These are phyloP conservation scores for Gymnocephalus cernua DNA, from an alignment of 2,113 vertebrate genomes.

Conservation along the genomic window DNA sequence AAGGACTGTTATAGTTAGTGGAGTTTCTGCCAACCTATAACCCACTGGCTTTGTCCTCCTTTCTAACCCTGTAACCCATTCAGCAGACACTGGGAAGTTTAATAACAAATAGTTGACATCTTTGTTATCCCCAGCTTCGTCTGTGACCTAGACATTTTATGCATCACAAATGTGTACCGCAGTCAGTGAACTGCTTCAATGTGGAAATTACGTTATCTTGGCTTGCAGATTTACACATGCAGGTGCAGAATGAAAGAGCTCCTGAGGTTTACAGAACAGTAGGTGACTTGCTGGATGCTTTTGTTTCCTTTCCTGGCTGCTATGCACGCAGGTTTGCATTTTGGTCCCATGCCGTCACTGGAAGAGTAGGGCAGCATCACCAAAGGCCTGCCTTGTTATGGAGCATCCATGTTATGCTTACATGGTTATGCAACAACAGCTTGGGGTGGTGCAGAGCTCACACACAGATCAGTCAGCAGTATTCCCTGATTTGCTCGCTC, in stretches of 20 bases:
- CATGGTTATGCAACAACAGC: constrained; percentile 56
- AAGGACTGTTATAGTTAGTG: not conserved
- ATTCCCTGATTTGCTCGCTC: constrained; percentile 12
- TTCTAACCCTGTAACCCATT: not conserved
- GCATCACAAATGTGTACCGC: not conserved
- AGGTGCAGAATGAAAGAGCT: not conserved
- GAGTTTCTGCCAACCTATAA: not conserved
- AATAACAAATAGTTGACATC: not conserved
- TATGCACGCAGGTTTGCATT: not conserved
- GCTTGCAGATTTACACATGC: not conserved
- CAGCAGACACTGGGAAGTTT: not conserved
- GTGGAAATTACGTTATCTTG: not conserved
- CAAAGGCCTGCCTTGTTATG: constrained; percentile 32
- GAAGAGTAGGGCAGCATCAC: constrained; percentile 20
- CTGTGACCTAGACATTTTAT: constrained; percentile 18
- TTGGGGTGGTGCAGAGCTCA: constrained; percentile 40
- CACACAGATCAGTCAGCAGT: not conserved
- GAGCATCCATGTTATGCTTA: constrained; percentile 55
- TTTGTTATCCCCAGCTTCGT: not conserved
- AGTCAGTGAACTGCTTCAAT: not conserved
- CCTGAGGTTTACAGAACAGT: constrained; percentile 17
- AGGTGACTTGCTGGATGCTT: constrained; percentile 16
- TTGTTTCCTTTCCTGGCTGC: constrained; percentile 14
- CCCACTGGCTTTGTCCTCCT: not conserved
- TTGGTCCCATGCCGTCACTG: constrained; percentile 1